These are phyloP conservation scores for Sylvilagus floridanus DNA, from an alignment of 2,797 vertebrate genomes.

Conservation along the genomic window DNA sequence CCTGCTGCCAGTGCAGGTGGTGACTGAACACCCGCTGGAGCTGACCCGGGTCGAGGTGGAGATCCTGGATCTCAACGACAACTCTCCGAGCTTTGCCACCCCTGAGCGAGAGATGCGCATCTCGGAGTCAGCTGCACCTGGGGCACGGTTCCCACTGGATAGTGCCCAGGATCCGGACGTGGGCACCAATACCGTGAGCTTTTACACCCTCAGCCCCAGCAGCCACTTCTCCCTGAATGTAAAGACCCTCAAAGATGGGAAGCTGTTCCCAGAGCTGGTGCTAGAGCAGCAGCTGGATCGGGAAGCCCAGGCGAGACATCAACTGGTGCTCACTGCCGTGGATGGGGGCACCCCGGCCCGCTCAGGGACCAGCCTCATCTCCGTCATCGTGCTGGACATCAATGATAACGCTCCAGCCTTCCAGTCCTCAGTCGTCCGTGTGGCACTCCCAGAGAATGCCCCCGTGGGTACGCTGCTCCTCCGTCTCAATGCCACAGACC, in stretches of 20 bases:
- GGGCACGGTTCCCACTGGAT: constrained; percentile 94
- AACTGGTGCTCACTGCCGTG: constrained; percentile 93
- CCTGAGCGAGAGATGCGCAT: constrained; percentile 92
- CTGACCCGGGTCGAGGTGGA: constrained; percentile 94
- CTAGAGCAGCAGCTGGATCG: constrained; percentile 94
- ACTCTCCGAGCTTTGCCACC: constrained; percentile 94
- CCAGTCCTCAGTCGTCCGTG: constrained; percentile 90
- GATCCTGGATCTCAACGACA: constrained; percentile 96
- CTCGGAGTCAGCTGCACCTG: constrained; percentile 93
- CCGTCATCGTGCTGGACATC: constrained; percentile 93
- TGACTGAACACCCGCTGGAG: constrained; percentile 93
- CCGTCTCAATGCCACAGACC: constrained; percentile 94
- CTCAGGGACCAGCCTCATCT: constrained; percentile 93
- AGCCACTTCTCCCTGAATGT: constrained; percentile 93
- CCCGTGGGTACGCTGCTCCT: constrained; percentile 92
- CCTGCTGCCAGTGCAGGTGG: constrained; percentile 92
- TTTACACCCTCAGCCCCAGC: constrained; percentile 92
- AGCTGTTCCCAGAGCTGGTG: constrained; percentile 95
- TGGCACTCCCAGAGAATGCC: constrained; percentile 93
- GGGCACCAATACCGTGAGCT: constrained; percentile 94
- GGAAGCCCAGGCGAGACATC: constrained; percentile 92
- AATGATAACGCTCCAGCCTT: constrained; percentile 97
- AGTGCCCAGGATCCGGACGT: constrained; percentile 97
- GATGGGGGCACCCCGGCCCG: constrained; percentile 94
- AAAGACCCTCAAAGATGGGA: constrained; percentile 94